Evolutionary conservation across 1,140 invertebrate genomes (phyloP).

Genomic region (Hypsibius dujardini): DNA sequence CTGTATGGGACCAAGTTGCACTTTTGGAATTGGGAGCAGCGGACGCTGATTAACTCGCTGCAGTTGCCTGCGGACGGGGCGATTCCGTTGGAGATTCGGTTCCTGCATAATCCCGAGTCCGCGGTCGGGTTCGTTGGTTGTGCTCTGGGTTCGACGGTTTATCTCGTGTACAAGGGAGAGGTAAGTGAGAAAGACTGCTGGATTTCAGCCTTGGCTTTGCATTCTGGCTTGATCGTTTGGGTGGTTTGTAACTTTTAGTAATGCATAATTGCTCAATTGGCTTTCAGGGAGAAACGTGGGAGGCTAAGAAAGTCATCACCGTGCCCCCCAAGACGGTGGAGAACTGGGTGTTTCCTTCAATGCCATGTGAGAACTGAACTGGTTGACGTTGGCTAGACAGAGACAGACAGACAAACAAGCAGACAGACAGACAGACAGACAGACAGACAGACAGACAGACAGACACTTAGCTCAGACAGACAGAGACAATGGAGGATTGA

Average conservation of each 20-base stretch:
- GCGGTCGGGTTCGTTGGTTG: constrained; percentile 65
- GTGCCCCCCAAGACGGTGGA: constrained; percentile 54
- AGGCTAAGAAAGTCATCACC: constrained; percentile 55
- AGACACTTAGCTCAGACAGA: too few relatives aligned
- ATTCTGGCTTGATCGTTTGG: too few relatives aligned
- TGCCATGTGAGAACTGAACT: constrained; percentile 33
- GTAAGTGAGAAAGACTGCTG: too few relatives aligned
- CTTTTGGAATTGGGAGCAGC: constrained; percentile 72
- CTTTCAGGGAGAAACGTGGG: constrained; percentile 44
- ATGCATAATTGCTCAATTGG: too few relatives aligned
- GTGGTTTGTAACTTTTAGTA: too few relatives aligned
- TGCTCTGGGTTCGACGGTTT: constrained; percentile 54
- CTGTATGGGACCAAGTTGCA: constrained; percentile 66
- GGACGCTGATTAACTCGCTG: constrained; percentile 57
- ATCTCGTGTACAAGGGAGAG: not conserved
- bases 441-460: too few relatives aligned
- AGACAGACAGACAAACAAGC: too few relatives aligned
- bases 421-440: too few relatives aligned
- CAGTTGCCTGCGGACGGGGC: constrained; percentile 63
- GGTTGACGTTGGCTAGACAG: too few relatives aligned
- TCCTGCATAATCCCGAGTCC: constrained; percentile 73
- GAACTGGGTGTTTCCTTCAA: constrained; percentile 44
- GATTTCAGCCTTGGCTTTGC: too few relatives aligned
- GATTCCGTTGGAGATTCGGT: constrained; percentile 77
- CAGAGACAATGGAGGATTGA: too few relatives aligned